A percentile compares a stretch with the other conserved stretches of the same genome.
phyloP scores from a whole-genome alignment of 2,113 vertebrate genomes.

The Loxodonta africana region DNA sequence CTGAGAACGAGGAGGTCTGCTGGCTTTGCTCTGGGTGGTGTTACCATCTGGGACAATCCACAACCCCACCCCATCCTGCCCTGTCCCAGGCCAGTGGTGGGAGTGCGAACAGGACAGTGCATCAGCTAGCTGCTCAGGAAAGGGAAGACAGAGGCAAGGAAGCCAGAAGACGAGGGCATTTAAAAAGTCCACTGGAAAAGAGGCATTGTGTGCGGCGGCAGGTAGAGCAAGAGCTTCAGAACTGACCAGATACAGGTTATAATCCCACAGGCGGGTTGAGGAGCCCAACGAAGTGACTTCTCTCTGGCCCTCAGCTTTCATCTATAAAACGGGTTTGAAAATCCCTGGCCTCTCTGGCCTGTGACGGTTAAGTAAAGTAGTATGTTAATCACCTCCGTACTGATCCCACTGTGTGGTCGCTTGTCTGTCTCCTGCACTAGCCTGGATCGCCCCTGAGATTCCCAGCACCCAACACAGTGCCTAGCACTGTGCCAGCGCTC shows the following conservation, averaged over 20 bases:
- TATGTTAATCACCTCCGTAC: not conserved
- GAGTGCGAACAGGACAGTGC: not conserved
- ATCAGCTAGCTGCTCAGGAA: not conserved
- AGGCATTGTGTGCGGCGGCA: not conserved
- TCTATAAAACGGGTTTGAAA: not conserved
- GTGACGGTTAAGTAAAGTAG: not conserved
- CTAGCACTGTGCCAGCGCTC: not conserved
- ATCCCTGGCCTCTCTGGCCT: not conserved
- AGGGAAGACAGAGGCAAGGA: not conserved
- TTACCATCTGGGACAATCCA: not conserved
- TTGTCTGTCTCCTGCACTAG: not conserved
- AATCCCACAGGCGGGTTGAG: not conserved
- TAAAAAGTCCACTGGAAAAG: not conserved
- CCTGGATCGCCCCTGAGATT: not conserved
- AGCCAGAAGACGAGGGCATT: not conserved
- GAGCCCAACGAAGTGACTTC: not conserved
- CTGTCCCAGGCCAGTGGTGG: not conserved
- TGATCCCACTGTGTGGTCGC: not conserved
- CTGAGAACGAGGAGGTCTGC: not conserved
- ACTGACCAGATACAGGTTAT: not conserved
- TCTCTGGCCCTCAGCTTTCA: not conserved
- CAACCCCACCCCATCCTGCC: not conserved
- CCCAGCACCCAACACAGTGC: not conserved
- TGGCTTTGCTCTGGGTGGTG: not conserved
- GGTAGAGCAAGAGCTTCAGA: not conserved